Evolutionary conservation across 2,797 vertebrate species (phyloP).

Genomic region (Crax fasciolata): DNA sequence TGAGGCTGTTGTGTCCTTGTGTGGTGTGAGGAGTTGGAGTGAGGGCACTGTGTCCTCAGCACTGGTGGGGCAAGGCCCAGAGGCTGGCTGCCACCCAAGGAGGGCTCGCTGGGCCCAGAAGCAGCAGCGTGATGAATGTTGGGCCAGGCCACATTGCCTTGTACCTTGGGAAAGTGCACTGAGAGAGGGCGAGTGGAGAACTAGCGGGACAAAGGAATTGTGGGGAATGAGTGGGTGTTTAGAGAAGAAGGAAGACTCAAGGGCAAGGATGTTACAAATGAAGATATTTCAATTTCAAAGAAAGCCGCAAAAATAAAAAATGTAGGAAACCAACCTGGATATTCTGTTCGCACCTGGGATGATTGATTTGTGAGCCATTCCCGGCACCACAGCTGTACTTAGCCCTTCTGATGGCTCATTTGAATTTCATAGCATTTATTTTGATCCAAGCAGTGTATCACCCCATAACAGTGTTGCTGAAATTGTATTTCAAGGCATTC

Average conservation of each 20-base stretch:
- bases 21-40: too few species aligned
- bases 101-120: not conserved
- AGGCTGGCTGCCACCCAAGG: rapidly evolving
- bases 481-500: slow-evolving; percentile 2
- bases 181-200: slow-evolving; percentile 29
- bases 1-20: not conserved
- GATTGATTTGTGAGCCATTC: slow-evolving; percentile 71
- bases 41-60: not conserved
- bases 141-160: not conserved
- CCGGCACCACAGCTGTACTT: slow-evolving; percentile 4
- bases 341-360: slow-evolving; percentile 62
- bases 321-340: slow-evolving; percentile 60
- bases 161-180: not conserved
- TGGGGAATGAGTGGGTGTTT: slow-evolving; percentile 36
- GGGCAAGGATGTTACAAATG: slow-evolving; percentile 28
- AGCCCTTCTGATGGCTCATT: slow-evolving; percentile 30
- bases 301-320: slow-evolving; percentile 52
- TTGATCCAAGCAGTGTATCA: slow-evolving; percentile 34
- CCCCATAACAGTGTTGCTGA: not conserved
- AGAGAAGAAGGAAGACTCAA: slow-evolving; percentile 49
- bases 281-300: slow-evolving; percentile 65
- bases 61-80: not conserved
- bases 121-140: not conserved
- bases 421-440: slow-evolving; percentile 58
- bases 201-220: slow-evolving; percentile 51